Evolutionary conservation across 2,888 invertebrate species (phyloP).

Genomic region (Xestia c-nigrum): DNA sequence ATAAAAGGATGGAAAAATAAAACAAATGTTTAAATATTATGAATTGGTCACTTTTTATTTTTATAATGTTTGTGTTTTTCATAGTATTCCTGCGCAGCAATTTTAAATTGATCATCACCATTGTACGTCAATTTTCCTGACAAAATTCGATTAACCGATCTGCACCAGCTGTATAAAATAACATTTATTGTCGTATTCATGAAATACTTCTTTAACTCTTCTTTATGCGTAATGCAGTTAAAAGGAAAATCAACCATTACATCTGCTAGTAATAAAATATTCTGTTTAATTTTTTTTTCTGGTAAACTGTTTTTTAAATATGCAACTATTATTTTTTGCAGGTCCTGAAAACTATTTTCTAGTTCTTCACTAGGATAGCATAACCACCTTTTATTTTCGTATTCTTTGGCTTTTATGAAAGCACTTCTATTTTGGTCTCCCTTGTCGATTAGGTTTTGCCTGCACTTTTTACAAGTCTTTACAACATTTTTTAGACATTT

Average conservation of each 20-base stretch:
- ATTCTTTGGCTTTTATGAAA: constrained; percentile 2
- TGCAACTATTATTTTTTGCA: neutral
- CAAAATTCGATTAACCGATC: constrained; percentile 5
- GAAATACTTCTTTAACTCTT: neutral
- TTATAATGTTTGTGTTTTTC: constrained; percentile 1
- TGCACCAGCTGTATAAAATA: constrained; percentile 4
- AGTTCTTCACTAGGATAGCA: neutral
- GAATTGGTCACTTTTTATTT: neutral
- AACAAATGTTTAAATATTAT: neutral
- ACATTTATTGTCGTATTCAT: neutral
- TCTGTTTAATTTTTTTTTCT: neutral
- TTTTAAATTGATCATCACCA: constrained; percentile 1
- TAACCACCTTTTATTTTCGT: neutral
- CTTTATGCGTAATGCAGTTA: neutral
- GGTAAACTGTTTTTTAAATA: neutral
- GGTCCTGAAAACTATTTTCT: neutral
- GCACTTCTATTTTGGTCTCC: neutral
- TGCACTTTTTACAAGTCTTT: constrained; percentile 9
- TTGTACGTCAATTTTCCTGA: neutral
- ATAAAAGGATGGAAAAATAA: neutral
- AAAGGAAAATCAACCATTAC: neutral
- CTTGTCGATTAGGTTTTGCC: neutral
- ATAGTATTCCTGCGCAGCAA: constrained; percentile 11
- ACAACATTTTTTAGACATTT: constrained; percentile 32
- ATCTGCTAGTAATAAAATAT: neutral